Conservation (phyloP, 2,888 invertebrate genomes). For the Parapristionchus giblindavisi region DNA sequence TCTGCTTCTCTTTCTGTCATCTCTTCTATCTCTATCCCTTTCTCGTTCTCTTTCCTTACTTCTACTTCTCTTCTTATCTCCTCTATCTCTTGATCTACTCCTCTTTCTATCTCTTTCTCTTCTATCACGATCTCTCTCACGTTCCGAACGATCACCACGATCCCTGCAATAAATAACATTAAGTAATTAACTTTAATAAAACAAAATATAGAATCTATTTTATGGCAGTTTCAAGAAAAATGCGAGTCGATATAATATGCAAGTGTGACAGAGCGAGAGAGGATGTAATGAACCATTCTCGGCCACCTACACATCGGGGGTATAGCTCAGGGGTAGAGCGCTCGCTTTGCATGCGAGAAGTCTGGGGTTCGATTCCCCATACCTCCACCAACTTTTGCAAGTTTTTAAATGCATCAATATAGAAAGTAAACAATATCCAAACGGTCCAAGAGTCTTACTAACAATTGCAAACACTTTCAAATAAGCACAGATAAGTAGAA, state of each 20-base stretch:
- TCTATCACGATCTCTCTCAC: conserved; percentile 38
- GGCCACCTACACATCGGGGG: too few species aligned
- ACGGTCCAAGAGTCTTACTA: too few species aligned
- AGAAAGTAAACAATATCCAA: too few species aligned
- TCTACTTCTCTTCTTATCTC: conserved; percentile 40
- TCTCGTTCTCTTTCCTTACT: conserved; percentile 39
- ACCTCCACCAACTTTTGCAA: too few species aligned
- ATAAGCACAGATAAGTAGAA: too few species aligned
- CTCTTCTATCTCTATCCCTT: conserved; percentile 37
- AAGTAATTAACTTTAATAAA: not conserved
- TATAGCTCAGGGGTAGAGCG: conserved; percentile 63
- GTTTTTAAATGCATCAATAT: too few species aligned
- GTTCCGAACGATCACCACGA: conserved; percentile 38
- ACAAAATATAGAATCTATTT: not conserved
- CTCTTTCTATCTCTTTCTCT: conserved; percentile 42
- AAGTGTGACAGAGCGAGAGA: too few species aligned
- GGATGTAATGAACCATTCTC: too few species aligned
- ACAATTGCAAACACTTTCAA: too few species aligned
- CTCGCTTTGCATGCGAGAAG: conserved; percentile 66
- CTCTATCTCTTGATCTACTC: conserved; percentile 41
- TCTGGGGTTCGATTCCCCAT: conserved; percentile 65
- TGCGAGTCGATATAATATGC: too few species aligned
- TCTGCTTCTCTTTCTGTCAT: conserved; percentile 14
- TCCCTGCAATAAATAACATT: conserved; percentile 37
- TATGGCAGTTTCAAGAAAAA: not conserved